Percentiles rank a stretch among this genome's conserved stretches.
These are phyloP conservation scores for Xenus cinereus DNA, from an alignment of 2,113 vertebrate species.

Conservation along the genomic window DNA sequence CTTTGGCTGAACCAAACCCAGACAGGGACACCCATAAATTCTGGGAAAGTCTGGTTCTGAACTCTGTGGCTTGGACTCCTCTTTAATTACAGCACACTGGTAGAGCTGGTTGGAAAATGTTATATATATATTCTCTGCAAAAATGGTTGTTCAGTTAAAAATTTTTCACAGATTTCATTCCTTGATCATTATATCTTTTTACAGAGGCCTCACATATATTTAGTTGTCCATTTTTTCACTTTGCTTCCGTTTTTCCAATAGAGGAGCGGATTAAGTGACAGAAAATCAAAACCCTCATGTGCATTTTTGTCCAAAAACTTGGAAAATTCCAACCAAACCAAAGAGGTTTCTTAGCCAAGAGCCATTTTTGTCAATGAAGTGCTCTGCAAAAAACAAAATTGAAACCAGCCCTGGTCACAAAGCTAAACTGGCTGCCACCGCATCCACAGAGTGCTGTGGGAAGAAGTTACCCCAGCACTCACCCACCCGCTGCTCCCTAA, in stretches of 20 bases:
- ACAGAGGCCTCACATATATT: neutral
- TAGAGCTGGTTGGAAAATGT: constrained; percentile 46
- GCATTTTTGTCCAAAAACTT: neutral
- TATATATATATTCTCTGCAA: constrained; percentile 33
- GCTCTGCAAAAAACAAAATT: constrained; percentile 11
- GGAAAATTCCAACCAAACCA: constrained; percentile 35
- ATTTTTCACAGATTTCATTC: neutral
- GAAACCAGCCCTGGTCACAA: constrained; percentile 9
- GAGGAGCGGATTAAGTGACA: neutral
- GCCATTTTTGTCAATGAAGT: constrained; percentile 31
- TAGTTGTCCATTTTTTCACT: neutral
- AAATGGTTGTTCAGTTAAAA: neutral
- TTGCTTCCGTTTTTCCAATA: neutral
- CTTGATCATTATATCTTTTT: neutral
- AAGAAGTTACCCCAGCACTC: neutral
- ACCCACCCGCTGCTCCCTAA: neutral
- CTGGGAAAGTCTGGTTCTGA: constrained; percentile 63
- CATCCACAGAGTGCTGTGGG: neutral
- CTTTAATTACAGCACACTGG: constrained; percentile 52
- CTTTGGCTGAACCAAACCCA: constrained; percentile 52
- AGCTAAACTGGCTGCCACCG: neutral
- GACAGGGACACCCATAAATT: constrained; percentile 39
- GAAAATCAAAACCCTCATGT: neutral
- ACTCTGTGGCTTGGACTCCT: constrained; percentile 53
- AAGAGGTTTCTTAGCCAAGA: constrained; percentile 22